Percentiles rank a stretch among this genome's conserved stretches.
Evolutionary conservation across 2,113 vertebrate species (phyloP).

Genomic region (Turnix velox): DNA sequence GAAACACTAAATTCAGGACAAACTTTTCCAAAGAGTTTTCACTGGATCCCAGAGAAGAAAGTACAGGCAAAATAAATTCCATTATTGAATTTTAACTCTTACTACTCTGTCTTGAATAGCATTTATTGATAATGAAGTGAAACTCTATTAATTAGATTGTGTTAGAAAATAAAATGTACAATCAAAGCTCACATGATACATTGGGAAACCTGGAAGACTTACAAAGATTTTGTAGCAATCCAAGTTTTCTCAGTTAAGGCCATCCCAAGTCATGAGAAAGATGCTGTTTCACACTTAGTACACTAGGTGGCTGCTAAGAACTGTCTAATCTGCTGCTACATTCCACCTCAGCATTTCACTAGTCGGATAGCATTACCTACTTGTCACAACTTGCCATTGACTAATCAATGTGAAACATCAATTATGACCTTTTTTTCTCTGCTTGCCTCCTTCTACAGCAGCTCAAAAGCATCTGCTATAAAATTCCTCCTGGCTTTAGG

Average conservation of each 20-base stretch:
- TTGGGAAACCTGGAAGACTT: neutral
- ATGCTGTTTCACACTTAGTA: neutral
- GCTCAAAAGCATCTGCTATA: neutral
- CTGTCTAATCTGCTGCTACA: neutral
- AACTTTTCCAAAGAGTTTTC: neutral
- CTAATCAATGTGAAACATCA: rapidly evolving
- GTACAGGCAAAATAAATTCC: neutral
- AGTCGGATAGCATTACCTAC: neutral
- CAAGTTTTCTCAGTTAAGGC: neutral
- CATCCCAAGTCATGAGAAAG: neutral
- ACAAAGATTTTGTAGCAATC: neutral
- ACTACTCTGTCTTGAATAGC: neutral
- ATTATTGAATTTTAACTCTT: neutral
- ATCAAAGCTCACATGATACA: neutral
- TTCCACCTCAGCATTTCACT: neutral
- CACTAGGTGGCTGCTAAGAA: slow-evolving; percentile 1
- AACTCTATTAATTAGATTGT: neutral
- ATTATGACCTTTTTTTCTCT: neutral
- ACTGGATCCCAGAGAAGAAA: neutral
- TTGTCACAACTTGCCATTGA: neutral
- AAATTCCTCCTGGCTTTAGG: neutral
- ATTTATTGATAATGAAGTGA: neutral
- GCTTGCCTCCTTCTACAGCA: neutral
- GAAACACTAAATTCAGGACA: neutral
- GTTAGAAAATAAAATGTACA: neutral